Conservation (phyloP, 2,888 invertebrate species). For the Leptura quadrifasciata region DNA sequence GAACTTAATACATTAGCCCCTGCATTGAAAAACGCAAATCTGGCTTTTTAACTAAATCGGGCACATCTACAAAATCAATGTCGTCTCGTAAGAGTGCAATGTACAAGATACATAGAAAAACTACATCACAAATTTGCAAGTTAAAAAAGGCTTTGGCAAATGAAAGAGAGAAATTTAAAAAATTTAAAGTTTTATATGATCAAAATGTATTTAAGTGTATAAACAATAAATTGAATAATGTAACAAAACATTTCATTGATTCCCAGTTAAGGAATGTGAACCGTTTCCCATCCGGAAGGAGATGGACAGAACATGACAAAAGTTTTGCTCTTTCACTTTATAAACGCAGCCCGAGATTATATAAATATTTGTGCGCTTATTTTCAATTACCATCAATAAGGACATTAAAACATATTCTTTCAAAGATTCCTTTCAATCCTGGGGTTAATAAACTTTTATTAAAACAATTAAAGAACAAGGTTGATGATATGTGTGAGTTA, state of each 20-base stretch:
- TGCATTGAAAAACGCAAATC: too few relatives aligned
- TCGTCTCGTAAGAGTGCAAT: too few relatives aligned
- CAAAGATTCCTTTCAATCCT: background rate
- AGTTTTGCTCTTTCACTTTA: background rate
- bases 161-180: too few relatives aligned
- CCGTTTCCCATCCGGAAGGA: background rate
- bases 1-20: too few relatives aligned
- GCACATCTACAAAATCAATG: too few relatives aligned
- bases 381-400: conserved; percentile 1
- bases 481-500: background rate
- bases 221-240: background rate
- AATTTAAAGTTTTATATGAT: too few relatives aligned
- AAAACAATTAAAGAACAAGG: background rate
- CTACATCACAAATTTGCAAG: too few relatives aligned
- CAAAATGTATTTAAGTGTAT: too few relatives aligned
- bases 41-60: too few relatives aligned
- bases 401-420: background rate
- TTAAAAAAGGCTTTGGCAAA: too few relatives aligned
- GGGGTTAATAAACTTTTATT: background rate
- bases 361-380: background rate
- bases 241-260: background rate
- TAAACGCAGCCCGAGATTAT: background rate
- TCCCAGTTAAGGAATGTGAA: background rate
- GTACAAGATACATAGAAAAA: too few relatives aligned
- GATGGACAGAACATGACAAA: background rate